A percentile compares a stretch with the other conserved stretches of the same genome.
Conservation (phyloP, 2,888 invertebrate genomes). For the Ernsta delagoae region DNA sequence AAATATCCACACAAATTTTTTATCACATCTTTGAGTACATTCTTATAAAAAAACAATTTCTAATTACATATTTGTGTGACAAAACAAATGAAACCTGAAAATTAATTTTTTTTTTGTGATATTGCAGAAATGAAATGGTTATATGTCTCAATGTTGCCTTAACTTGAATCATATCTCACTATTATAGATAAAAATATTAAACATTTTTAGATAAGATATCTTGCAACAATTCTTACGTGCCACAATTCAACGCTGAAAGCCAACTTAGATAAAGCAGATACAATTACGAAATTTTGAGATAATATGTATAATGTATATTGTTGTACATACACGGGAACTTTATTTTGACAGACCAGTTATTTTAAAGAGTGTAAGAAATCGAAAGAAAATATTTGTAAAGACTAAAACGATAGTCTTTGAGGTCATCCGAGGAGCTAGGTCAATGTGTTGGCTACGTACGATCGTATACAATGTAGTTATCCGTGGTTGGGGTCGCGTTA, state of each 20-base stretch:
- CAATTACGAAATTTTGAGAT: neutral
- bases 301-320: no score
- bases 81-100: no score
- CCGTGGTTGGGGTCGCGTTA: constrained; percentile 44
- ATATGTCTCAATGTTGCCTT: no score
- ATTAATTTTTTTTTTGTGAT: no score
- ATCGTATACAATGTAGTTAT: constrained; percentile 29
- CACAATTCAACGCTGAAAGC: no score
- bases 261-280: neutral
- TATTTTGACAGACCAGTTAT: neutral
- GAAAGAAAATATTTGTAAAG: neutral
- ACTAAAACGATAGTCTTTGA: neutral
- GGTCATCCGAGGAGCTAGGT: constrained; percentile 7
- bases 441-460: constrained; percentile 11
- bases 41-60: no score
- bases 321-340: neutral
- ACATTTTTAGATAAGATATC: neutral
- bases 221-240: neutral
- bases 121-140: no score
- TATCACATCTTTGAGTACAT: no score
- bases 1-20: no score
- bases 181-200: no score
- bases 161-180: neutral
- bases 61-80: no score
- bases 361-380: neutral